Percentiles rank a stretch among this genome's conserved stretches.
Evolutionary conservation across 37 sponge, comb jelly and placozoan genomes (phyloP).

Genomic region (Beroe ovata): DNA sequence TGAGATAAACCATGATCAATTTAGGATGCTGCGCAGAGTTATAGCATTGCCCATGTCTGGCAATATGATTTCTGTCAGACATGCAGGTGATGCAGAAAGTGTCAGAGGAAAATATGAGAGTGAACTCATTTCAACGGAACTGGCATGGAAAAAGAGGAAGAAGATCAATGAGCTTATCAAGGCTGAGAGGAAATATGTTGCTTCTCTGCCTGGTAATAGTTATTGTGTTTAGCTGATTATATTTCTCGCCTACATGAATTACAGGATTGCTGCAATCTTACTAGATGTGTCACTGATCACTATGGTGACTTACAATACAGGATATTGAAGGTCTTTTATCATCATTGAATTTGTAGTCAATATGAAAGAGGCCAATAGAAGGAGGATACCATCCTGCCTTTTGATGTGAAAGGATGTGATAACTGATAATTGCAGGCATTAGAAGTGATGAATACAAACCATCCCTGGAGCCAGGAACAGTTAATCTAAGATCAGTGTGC

Average conservation of each 20-base stretch:
- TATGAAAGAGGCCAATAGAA: no score
- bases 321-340: no score
- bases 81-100: background rate
- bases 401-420: no score
- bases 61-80: background rate
- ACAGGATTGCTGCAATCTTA: no score
- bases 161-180: constrained; percentile 9
- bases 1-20: no score
- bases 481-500: constrained; percentile 27
- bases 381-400: no score
- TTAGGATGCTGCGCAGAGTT: background rate
- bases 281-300: no score
- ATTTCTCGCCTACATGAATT: no score
- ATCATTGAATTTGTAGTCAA: no score
- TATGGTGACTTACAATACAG: no score
- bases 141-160: background rate
- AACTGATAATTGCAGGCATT: no score
- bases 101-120: background rate
- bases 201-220: constrained; percentile 30
- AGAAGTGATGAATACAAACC: constrained; percentile 44
- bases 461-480: constrained; percentile 58
- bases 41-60: background rate
- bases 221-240: no score
- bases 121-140: background rate
- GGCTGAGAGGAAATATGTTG: constrained; percentile 33